These are phyloP conservation scores for Trididemnum miniatum DNA, from an alignment of 23 tunicate genomes.

Conservation along the genomic window DNA sequence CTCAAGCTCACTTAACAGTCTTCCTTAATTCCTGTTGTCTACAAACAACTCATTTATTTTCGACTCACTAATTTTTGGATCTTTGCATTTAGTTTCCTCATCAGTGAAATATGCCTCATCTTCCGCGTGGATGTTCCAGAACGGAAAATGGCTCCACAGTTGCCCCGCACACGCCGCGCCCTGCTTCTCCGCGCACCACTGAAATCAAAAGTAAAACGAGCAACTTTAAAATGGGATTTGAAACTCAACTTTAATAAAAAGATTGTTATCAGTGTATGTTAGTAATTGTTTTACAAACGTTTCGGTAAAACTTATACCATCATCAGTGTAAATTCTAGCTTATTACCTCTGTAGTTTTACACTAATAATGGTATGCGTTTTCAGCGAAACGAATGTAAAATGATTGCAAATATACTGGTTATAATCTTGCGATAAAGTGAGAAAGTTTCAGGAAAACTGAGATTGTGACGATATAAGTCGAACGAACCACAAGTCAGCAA, in stretches of 20 bases:
- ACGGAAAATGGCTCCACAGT: constrained; percentile 21
- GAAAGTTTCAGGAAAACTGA: too few relatives aligned
- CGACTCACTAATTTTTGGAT: constrained; percentile 8
- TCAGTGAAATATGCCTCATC: constrained; percentile 35
- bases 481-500: too few relatives aligned
- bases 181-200: constrained; percentile 39
- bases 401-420: too few relatives aligned
- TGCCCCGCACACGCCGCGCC: constrained; percentile 18
- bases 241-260: neutral
- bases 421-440: too few relatives aligned
- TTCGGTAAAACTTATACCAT: neutral
- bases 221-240: neutral
- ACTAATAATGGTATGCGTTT: too few relatives aligned
- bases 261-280: neutral
- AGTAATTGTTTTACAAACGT: neutral
- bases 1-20: too few relatives aligned
- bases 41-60: neutral
- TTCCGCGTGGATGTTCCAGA: constrained; percentile 42
- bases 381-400: too few relatives aligned
- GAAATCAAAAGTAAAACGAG: neutral
- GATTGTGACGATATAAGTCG: too few relatives aligned
- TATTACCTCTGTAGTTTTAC: too few relatives aligned
- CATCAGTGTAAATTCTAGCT: too few relatives aligned
- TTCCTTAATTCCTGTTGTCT: neutral
- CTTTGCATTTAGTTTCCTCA: constrained; percentile 39